These are phyloP conservation scores for Cliona cf. orientalis DNA, from an alignment of 37 sponge, comb jelly and placozoan species.

Conservation along the genomic window DNA sequence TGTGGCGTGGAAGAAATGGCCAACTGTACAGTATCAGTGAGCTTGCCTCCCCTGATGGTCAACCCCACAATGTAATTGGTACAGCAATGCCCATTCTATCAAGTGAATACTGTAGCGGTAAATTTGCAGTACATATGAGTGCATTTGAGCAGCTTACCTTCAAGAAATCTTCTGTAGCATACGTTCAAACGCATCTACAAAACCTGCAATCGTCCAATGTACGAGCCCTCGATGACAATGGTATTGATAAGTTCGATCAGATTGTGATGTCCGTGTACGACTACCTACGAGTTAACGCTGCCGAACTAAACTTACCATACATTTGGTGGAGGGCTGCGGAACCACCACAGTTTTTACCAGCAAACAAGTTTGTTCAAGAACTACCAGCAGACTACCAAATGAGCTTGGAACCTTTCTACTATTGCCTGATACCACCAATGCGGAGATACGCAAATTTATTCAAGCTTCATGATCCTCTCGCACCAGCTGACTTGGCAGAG, in stretches of 20 bases:
- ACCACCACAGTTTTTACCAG: neutral
- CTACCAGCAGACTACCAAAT: neutral
- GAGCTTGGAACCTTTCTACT: too few relatives aligned
- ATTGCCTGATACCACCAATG: too few relatives aligned
- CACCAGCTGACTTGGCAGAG: neutral
- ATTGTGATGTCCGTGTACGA: constrained; percentile 11
- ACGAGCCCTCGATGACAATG: neutral
- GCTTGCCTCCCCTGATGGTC: neutral
- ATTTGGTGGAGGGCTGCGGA: constrained; percentile 29
- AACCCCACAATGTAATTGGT: constrained; percentile 26
- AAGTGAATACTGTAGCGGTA: neutral
- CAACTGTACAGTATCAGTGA: constrained; percentile 8
- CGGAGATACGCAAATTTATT: neutral
- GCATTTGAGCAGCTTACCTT: too few relatives aligned
- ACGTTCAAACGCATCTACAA: too few relatives aligned
- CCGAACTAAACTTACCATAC: neutral
- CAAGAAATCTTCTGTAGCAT: too few relatives aligned
- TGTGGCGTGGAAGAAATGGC: constrained; percentile 11
- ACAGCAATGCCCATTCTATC: constrained; percentile 32
- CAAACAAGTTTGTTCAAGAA: neutral
- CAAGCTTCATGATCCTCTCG: neutral
- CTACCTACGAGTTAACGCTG: constrained; percentile 3
- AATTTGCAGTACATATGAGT: too few relatives aligned
- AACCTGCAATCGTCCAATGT: too few relatives aligned
- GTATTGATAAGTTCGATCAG: neutral